A percentile compares a stretch with the other conserved stretches of the same genome.
Conservation (phyloP, 2,888 invertebrate genomes). For the Helleia helle region DNA sequence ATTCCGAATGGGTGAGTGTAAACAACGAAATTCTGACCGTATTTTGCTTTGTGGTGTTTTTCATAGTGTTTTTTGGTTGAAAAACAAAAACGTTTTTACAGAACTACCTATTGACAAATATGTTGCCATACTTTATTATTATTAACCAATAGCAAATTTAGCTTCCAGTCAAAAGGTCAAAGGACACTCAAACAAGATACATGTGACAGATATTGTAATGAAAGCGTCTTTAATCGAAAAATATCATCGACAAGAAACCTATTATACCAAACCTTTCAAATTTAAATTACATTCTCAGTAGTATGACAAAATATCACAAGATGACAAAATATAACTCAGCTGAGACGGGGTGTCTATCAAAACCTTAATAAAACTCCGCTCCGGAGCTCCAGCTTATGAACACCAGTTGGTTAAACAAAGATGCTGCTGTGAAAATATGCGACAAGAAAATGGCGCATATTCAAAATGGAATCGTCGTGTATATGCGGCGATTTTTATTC, state of each 20-base stretch:
- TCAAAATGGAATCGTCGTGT: slow-evolving; percentile 12
- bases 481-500: too few species aligned
- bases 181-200: too few species aligned
- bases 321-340: background rate
- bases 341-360: background rate
- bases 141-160: too few species aligned
- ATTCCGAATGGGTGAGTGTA: background rate
- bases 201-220: too few species aligned
- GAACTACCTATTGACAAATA: too few species aligned
- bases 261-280: too few species aligned
- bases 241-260: too few species aligned
- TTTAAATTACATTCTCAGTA: too few species aligned
- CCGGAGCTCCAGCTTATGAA: slow-evolving; percentile 8
- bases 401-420: slow-evolving; percentile 12
- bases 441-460: slow-evolving; percentile 13
- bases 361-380: slow-evolving; percentile 4
- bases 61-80: background rate
- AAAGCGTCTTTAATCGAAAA: too few species aligned
- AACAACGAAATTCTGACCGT: slow-evolving; percentile 7
- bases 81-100: too few species aligned
- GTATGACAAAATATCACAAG: background rate
- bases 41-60: background rate
- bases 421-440: slow-evolving; percentile 14
- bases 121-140: too few species aligned
- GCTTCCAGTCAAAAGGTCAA: too few species aligned